Base-by-base conservation (phyloP, 2,797 vertebrate genomes). In the Loriculus beryllinus region DNA sequence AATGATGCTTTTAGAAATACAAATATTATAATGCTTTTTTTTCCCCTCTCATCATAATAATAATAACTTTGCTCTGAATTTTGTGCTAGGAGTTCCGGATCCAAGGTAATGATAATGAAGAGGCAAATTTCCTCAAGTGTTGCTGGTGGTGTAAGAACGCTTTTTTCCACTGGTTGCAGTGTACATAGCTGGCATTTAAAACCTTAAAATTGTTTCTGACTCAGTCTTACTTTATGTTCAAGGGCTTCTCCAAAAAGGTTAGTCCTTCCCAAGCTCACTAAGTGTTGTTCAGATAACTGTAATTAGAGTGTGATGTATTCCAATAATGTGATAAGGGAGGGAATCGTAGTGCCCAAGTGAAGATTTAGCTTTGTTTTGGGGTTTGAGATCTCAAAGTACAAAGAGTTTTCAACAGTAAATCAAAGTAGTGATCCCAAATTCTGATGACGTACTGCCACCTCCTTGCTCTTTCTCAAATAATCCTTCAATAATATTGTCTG, bases 261-360 rank as follows among this genome's bases (percentile, higher is more conserved):
- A 95, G 76, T 68, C 69, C 85, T 86, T 95, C 79, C 76, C 82
- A 86, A 11, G 77, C 84, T 92, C 93, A 78, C 65, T 69, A 81
- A 92, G 72, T 81, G 93, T 78, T 94, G 89, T 86, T 93, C 86
- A 82, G 89, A 65, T 90, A 90, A 92, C 85, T 91, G 56, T 93
- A 95, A 97, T 96, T 94, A 96, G 92, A 91, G 84, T 63, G 87
- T 88, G 94, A 96, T 89, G 92, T 77, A 63, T 56, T 90, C 12
- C 3, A 87, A 92, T 96, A 96, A 94, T 52, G 35, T 72, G 91
- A 95, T 95, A 86, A 96, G 79, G 92, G 95, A 90, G 70, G 76
- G 62, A 78, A 83, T 7, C 69, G 59, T 64, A 70, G 79, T 52
- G 81, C 82, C 54, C 67, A 70, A 92, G 64, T 82, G 91, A 78